phyloP scores from a whole-genome alignment of 92 coral and sea anemone genomes.

The Metridium senile region DNA sequence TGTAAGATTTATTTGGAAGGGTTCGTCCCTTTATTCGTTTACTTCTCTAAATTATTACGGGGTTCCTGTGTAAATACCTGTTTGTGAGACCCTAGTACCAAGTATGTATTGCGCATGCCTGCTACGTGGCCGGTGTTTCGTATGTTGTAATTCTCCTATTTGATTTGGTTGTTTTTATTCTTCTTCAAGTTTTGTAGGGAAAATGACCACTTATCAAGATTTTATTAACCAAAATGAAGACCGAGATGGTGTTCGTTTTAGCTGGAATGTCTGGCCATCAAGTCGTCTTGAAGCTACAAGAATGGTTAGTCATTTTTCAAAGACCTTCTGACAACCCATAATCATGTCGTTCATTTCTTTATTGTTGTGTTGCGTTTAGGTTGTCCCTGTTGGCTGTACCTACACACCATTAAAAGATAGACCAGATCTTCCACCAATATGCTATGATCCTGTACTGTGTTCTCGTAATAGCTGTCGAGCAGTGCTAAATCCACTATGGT shows the following conservation, averaged over 20 bases:
- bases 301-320: conserved; percentile 64
- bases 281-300: conserved; percentile 99
- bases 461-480: conserved; percentile 96
- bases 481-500: conserved; percentile 94
- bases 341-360: background rate
- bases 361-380: conserved; percentile 43
- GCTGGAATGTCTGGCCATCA: conserved; percentile 99
- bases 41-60: background rate
- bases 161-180: background rate
- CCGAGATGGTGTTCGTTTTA: conserved; percentile 96
- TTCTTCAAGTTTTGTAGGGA: conserved; percentile 11
- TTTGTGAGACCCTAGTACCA: background rate
- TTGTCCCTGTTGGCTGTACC: conserved; percentile 96
- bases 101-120: conserved; percentile 38
- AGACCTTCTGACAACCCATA: background rate
- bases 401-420: conserved; percentile 92
- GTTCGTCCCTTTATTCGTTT: background rate
- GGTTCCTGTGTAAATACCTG: conserved; percentile 11
- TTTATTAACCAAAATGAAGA: conserved; percentile 98
- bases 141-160: conserved; percentile 10
- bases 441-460: conserved; percentile 98
- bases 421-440: conserved; percentile 97
- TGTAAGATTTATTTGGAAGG: too few relatives aligned
- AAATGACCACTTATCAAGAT: conserved; percentile 97
- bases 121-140: conserved; percentile 46